A percentile compares a stretch with the other conserved stretches of the same genome.
Evolutionary conservation across 2,888 invertebrate genomes (phyloP).

Genomic region (Diogma glabrata): DNA sequence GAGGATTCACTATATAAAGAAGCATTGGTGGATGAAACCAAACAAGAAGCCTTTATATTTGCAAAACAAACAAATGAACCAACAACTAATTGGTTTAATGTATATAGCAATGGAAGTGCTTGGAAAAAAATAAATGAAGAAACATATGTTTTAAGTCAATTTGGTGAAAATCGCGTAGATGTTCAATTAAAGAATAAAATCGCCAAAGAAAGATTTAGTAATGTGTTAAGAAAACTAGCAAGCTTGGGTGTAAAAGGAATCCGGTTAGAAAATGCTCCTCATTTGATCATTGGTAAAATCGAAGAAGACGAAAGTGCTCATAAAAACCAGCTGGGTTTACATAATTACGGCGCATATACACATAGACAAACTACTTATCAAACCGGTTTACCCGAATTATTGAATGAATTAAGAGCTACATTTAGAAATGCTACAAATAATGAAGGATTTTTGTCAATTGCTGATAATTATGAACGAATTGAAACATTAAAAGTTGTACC

Average conservation of each 20-base stretch:
- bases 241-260: conserved; percentile 71
- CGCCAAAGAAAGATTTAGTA: conserved; percentile 53
- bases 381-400: conserved; percentile 42
- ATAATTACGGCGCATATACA: conserved; percentile 49
- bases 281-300: conserved; percentile 45
- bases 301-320: conserved; percentile 38
- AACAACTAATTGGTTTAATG: conserved; percentile 64
- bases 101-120: conserved; percentile 25
- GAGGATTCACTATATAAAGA: conserved; percentile 58
- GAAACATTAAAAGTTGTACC: conserved; percentile 23
- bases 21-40: conserved; percentile 44
- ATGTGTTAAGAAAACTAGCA: conserved; percentile 58
- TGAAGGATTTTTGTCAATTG: conserved; percentile 36
- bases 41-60: too few relatives aligned
- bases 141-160: conserved; percentile 66
- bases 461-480: conserved; percentile 29
- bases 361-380: conserved; percentile 55
- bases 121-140: conserved; percentile 27
- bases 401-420: conserved; percentile 50
- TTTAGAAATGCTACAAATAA: conserved; percentile 44
- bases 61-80: conserved; percentile 36
- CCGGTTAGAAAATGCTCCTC: conserved; percentile 50
- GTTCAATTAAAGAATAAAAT: conserved; percentile 63
- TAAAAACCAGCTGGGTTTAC: conserved; percentile 32
- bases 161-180: conserved; percentile 56